Conservation (phyloP, 30 jellyfish, hydroid and myxozoan species). For the Aurelia sp. region DNA sequence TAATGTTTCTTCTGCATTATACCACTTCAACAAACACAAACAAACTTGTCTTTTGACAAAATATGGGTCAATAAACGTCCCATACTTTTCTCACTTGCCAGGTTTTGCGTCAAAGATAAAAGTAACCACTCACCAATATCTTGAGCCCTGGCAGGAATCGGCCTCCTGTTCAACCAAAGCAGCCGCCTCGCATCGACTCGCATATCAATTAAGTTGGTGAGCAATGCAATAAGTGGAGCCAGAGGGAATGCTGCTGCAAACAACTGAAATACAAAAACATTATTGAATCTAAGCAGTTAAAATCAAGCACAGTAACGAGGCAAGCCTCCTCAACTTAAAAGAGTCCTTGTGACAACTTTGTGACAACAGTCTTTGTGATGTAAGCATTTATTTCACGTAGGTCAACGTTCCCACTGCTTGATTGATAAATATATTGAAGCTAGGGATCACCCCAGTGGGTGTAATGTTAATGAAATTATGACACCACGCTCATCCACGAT, state of each 20-base stretch:
- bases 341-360: too few species aligned
- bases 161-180: constrained; percentile 92
- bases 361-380: too few species aligned
- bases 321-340: too few species aligned
- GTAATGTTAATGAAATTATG: too few species aligned
- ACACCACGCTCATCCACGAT: too few species aligned
- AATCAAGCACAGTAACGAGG: too few species aligned
- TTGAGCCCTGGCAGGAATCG: constrained; percentile 86
- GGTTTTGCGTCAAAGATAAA: not conserved
- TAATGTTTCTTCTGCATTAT: too few species aligned
- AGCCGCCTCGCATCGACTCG: constrained; percentile 95
- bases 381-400: too few species aligned
- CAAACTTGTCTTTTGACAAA: not conserved
- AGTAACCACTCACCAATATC: constrained; percentile 73
- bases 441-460: too few species aligned
- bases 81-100: not conserved
- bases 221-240: constrained; percentile 94
- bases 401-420: too few species aligned
- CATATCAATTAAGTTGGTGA: constrained; percentile 83
- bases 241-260: constrained; percentile 98
- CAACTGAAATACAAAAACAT: constrained; percentile 41
- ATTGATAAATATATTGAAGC: too few species aligned
- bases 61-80: not conserved
- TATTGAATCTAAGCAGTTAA: not conserved
- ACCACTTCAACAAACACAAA: too few species aligned